Evolutionary conservation across 1,140 invertebrate genomes (phyloP).

Genomic region (Ips nitidus): DNA sequence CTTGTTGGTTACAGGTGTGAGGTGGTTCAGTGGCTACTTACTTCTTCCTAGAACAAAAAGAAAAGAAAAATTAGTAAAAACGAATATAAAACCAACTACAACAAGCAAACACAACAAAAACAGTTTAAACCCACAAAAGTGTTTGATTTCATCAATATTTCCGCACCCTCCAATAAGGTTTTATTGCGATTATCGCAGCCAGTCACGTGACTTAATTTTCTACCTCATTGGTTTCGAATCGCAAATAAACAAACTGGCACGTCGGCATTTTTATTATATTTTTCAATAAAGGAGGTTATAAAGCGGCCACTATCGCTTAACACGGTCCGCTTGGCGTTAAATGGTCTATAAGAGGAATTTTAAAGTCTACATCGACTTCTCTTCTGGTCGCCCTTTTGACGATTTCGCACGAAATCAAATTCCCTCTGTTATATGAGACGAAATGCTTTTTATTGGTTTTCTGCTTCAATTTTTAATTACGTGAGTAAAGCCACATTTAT

Average conservation of each 20-base stretch:
- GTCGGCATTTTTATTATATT: conserved; percentile 18
- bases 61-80: conserved; percentile 17
- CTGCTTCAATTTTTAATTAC: no score
- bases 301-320: conserved; percentile 8
- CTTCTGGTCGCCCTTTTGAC: conserved; percentile 2
- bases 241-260: conserved; percentile 17
- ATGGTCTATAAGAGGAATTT: conserved; percentile 29
- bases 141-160: no score
- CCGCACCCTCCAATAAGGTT: no score
- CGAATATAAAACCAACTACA: conserved; percentile 2
- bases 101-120: conserved; percentile 10
- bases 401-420: conserved; percentile 28
- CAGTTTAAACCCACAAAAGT: neutral
- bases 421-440: conserved; percentile 15
- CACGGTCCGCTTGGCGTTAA: conserved; percentile 26
- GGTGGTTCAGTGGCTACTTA: conserved; percentile 19
- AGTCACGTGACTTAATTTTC: conserved; percentile 15
- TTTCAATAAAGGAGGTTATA: conserved; percentile 20
- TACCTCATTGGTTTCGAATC: conserved; percentile 21
- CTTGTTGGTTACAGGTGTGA: conserved; percentile 1
- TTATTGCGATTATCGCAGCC: neutral
- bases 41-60: conserved; percentile 29
- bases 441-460: conserved; percentile 19
- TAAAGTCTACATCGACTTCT: conserved; percentile 27
- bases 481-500: no score